Evolutionary conservation across 2,797 vertebrate genomes (phyloP).

Genomic region (Diceros bicornis): DNA sequence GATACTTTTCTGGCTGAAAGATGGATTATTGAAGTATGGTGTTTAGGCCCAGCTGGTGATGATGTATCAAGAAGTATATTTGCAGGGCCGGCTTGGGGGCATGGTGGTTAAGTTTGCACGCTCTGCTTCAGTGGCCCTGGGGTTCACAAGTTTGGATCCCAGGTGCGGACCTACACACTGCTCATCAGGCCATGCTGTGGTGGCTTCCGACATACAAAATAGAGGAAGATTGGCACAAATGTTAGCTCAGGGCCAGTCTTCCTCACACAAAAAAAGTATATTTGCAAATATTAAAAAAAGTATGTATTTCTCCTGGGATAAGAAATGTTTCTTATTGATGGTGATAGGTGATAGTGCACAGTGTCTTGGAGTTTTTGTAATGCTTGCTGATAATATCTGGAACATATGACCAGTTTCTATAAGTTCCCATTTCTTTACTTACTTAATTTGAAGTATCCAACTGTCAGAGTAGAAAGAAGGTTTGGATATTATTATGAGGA

Average conservation of each 20-base stretch:
- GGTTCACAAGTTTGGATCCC: no score
- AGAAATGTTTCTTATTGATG: constrained; percentile 1
- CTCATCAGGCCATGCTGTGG: no score
- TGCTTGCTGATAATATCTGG: constrained; percentile 20
- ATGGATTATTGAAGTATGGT: constrained; percentile 12
- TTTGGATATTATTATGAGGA: not conserved
- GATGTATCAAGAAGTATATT: not conserved
- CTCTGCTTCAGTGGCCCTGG: no score
- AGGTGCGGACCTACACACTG: no score
- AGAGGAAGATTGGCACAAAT: no score
- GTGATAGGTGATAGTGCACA: not conserved
- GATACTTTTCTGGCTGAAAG: not conserved
- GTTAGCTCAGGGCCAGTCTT: no score
- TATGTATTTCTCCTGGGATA: not conserved
- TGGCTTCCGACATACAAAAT: no score
- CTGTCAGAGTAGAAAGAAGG: not conserved
- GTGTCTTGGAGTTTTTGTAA: not conserved
- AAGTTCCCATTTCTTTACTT: not conserved
- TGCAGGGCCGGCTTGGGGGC: not conserved
- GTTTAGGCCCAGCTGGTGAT: not conserved
- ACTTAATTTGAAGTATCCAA: not conserved
- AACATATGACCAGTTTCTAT: not conserved
- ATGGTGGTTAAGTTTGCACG: no score
- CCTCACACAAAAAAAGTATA: not conserved
- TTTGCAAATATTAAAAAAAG: not conserved